Base-by-base conservation (phyloP, 2,113 vertebrate species). In the Dermatemys mawii region DNA sequence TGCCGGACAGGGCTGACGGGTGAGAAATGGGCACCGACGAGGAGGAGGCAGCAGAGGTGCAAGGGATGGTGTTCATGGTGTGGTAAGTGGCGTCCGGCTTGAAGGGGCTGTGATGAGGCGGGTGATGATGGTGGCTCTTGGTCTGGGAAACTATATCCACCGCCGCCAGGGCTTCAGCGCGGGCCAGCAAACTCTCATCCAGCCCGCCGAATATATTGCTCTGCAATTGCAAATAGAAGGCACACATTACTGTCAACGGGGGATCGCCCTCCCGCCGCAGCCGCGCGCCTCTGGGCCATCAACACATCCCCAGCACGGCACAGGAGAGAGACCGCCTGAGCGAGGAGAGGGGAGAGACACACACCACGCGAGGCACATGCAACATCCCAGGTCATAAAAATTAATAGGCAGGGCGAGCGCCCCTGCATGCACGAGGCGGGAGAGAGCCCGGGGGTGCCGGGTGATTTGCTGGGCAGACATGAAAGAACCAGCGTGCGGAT, bases 181-280 rank as follows among this genome's bases (percentile, higher is more conserved):
- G 99, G 98, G 99, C 99, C 99, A 99, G 98, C 98, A 99, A 98
- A 98, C 99, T 99, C 99, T 99, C 99, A 99, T 99, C 99, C 99
- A 99, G 99, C 98, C 99, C 99, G 96, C 99, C 99, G 99, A 99
- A 99, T 99, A 99, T 99, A 99, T 99, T 99, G 99, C 99, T 99
- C 99, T 99, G 99, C 98, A 99, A 99, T 99, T 99, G 99, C 99
- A 99, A 99, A 99, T 99, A 99, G 98, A 99, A 99, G 98, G 99
- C 99, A 98, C 99, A 99, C 99, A 99, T 99, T 99, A 98, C 98
- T 99, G 98, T 99, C 99, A 99, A 98, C 98, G 97, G 98, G 95
- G 95, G 97, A 96, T 93, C 96, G 89, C 94, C 96, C 97, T 96
- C 95, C 95, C 93, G 89, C 95, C 95, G 94, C 92, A 88, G 89